Evolutionary conservation across 2,797 vertebrate species (phyloP).

Genomic region (Monodelphis domestica): DNA sequence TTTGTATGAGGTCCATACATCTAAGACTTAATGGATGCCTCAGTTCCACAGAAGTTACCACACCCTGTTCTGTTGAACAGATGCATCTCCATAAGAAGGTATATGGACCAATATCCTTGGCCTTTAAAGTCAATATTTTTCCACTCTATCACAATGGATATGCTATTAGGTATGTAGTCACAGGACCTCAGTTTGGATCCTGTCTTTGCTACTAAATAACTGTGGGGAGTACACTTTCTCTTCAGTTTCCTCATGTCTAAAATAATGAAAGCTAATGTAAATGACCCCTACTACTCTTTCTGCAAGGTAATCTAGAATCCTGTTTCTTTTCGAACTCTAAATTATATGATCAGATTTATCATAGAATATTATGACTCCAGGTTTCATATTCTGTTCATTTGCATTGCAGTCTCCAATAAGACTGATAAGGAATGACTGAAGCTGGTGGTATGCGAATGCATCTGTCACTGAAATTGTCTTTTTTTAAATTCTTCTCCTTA

Average conservation of each 20-base stretch:
- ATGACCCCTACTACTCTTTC: not conserved
- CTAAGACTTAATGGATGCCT: not conserved
- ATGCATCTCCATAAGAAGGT: not conserved
- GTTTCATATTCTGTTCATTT: not conserved
- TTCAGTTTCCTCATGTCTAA: too few species aligned
- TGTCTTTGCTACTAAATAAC: not conserved
- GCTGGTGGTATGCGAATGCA: not conserved
- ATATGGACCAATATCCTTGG: not conserved
- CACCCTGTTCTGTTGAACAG: not conserved
- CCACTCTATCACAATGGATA: not conserved
- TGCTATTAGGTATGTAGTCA: not conserved
- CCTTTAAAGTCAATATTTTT: not conserved
- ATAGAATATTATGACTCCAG: not conserved
- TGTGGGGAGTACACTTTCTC: not conserved
- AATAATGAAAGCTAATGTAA: too few species aligned
- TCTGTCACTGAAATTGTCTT: not conserved
- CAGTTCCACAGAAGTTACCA: not conserved
- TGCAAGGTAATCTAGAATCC: not conserved
- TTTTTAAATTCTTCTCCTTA: not conserved
- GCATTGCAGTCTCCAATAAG: not conserved
- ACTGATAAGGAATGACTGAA: not conserved
- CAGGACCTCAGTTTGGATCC: not conserved
- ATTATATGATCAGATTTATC: not conserved
- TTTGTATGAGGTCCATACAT: not conserved
- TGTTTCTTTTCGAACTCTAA: not conserved